Evolutionary conservation across 1,140 invertebrate genomes (phyloP).

Genomic region (Subanguina moxae): DNA sequence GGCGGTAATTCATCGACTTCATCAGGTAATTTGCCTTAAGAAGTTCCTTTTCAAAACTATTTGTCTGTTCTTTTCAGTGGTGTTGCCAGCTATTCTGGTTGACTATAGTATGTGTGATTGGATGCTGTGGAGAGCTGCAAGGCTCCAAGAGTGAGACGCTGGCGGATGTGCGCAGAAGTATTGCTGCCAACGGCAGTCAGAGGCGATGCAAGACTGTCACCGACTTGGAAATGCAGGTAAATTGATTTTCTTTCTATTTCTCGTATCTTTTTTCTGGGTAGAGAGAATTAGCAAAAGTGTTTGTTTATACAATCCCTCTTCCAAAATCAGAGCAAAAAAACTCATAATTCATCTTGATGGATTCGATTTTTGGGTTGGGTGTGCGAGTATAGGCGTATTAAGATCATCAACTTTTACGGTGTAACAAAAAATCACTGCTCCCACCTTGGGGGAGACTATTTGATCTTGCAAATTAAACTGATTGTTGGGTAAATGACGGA

Average conservation of each 20-base stretch:
- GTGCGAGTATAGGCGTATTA: neutral
- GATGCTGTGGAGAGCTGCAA: slow-evolving; percentile 12
- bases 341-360: neutral
- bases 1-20: slow-evolving; percentile 37
- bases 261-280: neutral
- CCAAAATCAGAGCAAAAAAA: neutral
- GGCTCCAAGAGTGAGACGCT: slow-evolving; percentile 28
- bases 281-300: neutral
- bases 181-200: slow-evolving; percentile 27
- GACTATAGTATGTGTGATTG: slow-evolving; percentile 47
- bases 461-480: neutral
- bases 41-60: no score
- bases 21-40: slow-evolving; percentile 10
- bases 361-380: neutral
- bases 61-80: slow-evolving; percentile 15
- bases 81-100: slow-evolving; percentile 51
- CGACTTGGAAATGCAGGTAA: slow-evolving; percentile 49
- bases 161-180: slow-evolving; percentile 42
- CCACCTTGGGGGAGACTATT: neutral
- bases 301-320: neutral
- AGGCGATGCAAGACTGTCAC: slow-evolving; percentile 34
- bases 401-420: slow-evolving; percentile 2
- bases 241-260: neutral
- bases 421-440: no score
- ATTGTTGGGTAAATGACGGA: neutral